Base-by-base conservation (phyloP, 1,140 invertebrate genomes). In the Musca domestica region DNA sequence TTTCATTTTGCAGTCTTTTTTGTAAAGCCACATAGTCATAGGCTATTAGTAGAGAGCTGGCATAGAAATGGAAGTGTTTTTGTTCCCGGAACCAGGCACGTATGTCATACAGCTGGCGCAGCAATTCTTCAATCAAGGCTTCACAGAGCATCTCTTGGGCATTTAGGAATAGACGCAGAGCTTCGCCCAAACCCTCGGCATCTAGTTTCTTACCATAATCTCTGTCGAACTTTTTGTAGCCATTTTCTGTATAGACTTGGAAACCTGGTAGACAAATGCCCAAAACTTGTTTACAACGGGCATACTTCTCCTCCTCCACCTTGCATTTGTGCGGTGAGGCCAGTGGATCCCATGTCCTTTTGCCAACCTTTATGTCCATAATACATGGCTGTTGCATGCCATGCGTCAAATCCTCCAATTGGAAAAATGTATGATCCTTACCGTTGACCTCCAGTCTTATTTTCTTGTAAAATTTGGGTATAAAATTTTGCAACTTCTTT, bases 291-390 rank as follows among this genome's bases (percentile, higher is more conserved):
- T 91, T 92, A 41, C 89, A 91, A 56, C 86, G 85, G 5, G 84
- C 85, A 83, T 94, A 97, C 76, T 98, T 98, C 61, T 82, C 83
- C 78, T 89, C 85, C 83, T 98, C 95, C 47, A 85, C 79, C 54
- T 84, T 74, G 63, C 89, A 90, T 84, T 98, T 98, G 48, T 92
- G 88, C n/a, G 84, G 77, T 2, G 85, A 85, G 0, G 95, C 94
- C 22, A 89, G 77, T 0, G 92, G 94, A 81, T 97, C 95, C 90
- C 93, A 97, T 0, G 95, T 97, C 70, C 90, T 86, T 73, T 82
- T 86, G 2, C 96, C 96, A 73, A 98, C 93, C 84, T 98, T 98
- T 2, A 98, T 87, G 82, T 98, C 96, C 86, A 96, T 93, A 19
- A 98, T 87, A 77, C 95, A 96, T 0, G 95, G 95, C 76, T 93